Conservation (phyloP, 2,797 vertebrate species). For the Gymnodraco acuticeps region DNA sequence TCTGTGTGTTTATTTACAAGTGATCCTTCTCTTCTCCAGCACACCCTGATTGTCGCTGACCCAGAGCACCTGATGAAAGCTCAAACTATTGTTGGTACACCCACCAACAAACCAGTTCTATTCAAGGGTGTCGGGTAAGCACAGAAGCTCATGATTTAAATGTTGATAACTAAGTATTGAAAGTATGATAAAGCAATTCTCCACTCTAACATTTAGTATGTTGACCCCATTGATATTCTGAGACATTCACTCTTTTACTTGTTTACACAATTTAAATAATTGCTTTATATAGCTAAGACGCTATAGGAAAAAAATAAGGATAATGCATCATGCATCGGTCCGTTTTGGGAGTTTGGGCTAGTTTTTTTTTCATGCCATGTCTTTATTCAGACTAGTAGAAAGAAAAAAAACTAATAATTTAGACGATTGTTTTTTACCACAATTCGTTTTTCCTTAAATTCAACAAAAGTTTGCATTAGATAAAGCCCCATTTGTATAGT, state of each 20-base stretch:
- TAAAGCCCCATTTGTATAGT: no score
- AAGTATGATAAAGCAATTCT: not conserved
- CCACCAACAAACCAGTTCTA: conserved; percentile 90
- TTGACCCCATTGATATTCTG: not conserved
- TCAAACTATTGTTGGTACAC: conserved; percentile 95
- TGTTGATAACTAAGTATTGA: not conserved
- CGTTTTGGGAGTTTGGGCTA: no score
- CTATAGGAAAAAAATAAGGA: no score
- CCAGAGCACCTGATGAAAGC: conserved; percentile 94
- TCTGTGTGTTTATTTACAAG: conserved; percentile 18
- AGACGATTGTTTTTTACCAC: no score
- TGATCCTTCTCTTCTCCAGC: conserved; percentile 79
- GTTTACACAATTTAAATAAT: not conserved
- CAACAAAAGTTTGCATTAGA: no score
- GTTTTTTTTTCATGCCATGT: no score
- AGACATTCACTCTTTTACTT: not conserved
- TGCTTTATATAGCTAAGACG: not conserved
- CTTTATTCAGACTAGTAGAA: no score
- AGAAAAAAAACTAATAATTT: no score
- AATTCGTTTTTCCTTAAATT: no score
- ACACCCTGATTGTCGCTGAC: conserved; percentile 94
- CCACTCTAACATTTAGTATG: not conserved
- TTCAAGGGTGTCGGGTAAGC: conserved; percentile 98
- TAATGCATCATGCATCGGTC: no score
- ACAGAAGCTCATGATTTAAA: not conserved